These are phyloP conservation scores for Caligus rogercresseyi DNA, from an alignment of 1,140 invertebrate species.

Conservation along the genomic window DNA sequence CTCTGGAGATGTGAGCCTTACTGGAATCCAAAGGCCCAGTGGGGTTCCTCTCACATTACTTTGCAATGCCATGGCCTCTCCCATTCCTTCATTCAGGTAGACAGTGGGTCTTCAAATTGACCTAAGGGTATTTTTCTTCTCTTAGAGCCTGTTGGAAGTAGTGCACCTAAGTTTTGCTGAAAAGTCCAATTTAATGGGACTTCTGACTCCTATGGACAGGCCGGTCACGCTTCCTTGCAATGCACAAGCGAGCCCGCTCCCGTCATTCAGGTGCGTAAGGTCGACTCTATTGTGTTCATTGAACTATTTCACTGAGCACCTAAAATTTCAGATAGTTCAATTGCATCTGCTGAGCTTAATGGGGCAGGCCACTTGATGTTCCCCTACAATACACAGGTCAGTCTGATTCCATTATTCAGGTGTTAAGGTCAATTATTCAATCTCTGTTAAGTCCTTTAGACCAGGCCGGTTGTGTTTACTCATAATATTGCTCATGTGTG, in stretches of 20 bases:
- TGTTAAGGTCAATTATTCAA: too few species aligned
- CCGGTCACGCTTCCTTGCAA: constrained; percentile 37
- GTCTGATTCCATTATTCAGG: too few species aligned
- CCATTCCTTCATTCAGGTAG: constrained; percentile 49
- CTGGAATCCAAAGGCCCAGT: constrained; percentile 16
- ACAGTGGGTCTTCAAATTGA: constrained; percentile 17
- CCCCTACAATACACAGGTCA: too few species aligned
- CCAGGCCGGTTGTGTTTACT: too few species aligned
- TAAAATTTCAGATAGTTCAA: too few species aligned
- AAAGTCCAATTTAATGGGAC: constrained; percentile 1
- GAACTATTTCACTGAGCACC: too few species aligned
- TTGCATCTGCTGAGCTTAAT: too few species aligned
- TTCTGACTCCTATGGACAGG: constrained; percentile 9
- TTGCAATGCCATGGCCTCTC: constrained; percentile 34
- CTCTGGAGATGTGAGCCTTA: constrained; percentile 21
- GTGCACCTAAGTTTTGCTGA: constrained; percentile 19
- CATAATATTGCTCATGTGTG: too few species aligned
- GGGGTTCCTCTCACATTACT: background rate
- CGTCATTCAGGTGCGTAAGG: constrained; percentile 35
- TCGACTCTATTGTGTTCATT: too few species aligned
- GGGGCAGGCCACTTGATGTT: too few species aligned
- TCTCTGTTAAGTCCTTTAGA: too few species aligned
- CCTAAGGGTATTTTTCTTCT: background rate
- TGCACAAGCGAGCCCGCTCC: constrained; percentile 42
- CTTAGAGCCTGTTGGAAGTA: constrained; percentile 21